Conservation (phyloP, 2,888 invertebrate genomes). For the Oegoconia quadripuncta region DNA sequence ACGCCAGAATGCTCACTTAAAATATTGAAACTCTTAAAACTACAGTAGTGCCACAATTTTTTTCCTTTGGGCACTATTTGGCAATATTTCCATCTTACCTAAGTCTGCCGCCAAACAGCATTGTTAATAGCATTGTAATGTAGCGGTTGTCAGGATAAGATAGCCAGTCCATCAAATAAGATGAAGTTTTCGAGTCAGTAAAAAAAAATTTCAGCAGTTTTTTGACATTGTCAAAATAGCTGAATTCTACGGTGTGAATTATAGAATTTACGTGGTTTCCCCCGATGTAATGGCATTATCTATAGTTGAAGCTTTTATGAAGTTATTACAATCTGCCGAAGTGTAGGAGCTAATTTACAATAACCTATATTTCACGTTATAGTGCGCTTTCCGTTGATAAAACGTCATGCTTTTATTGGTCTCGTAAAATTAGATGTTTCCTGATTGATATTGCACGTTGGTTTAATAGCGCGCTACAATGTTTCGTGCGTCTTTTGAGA, state of each 20-base stretch:
- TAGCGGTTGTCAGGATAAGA: too few relatives aligned
- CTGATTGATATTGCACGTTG: constrained; percentile 13
- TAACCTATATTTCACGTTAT: constrained; percentile 11
- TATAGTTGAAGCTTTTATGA: neutral
- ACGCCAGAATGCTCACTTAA: too few relatives aligned
- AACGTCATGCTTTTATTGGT: constrained; percentile 12
- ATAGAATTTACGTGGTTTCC: neutral
- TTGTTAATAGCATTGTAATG: too few relatives aligned
- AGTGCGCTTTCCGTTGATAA: constrained; percentile 5
- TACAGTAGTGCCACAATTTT: too few relatives aligned
- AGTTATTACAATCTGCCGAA: neutral
- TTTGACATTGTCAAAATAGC: neutral
- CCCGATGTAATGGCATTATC: neutral
- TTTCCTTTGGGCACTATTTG: too few relatives aligned
- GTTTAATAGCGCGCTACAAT: neutral
- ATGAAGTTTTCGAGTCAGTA: too few relatives aligned
- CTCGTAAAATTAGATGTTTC: constrained; percentile 13
- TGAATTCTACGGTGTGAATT: neutral
- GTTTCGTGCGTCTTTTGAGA: too few relatives aligned
- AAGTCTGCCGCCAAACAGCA: too few relatives aligned
- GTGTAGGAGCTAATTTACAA: constrained; percentile 3
- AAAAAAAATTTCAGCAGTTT: too few relatives aligned
- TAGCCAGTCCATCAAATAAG: too few relatives aligned
- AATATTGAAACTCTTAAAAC: too few relatives aligned
- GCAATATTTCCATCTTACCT: too few relatives aligned